Evolutionary conservation across 2,797 vertebrate genomes (phyloP), one percentile per base, ranked within the genome.

Genomic region (Sebastes miniatus): DNA sequence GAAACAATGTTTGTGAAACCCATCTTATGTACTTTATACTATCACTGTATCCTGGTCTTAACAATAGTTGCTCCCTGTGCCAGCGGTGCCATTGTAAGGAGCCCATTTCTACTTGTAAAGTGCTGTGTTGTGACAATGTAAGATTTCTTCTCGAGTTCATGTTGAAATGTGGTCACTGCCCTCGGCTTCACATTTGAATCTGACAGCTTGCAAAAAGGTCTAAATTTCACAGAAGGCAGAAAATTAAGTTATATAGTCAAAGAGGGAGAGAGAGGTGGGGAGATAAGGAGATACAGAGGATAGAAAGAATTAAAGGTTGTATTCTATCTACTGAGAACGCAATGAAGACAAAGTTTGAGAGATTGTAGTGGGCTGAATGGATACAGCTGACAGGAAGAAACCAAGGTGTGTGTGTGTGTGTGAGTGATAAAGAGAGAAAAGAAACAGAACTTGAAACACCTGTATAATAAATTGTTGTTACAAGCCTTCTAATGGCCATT

Each of bases 111-210:
- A 34, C 57, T 69, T 75, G 79, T 76, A 64, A 76, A 81, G 64
- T 85, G 62, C 25, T 84, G 79, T 80, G 32, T 70, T 80, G 75
- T 56, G 66, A 68, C 56, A 58, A 34, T 75, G 67, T 81, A 62
- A 59, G 36, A 68, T 75, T 57, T 69, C 32, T 10, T 61, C 29
- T 5, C 31, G 14, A 64, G 64, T 69, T 83, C 13, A 43, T 69
- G 64, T 64, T 29, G 22, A 79, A 69, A 69, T 36, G 69, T 71
- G 63, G 12, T 50, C 64, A 59, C 39, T 3, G 8, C 20, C 22
- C 54, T 57, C 29, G 22, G 75, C 47, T 76, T 80, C 76, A 74
- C 61, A 50, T 67, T 84, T 62, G 67, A 10, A 71, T 83, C 22
- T 58, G 74, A 52, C 18, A 72, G 64, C 43, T 59, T 66, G 62